Percentiles rank a stretch among this genome's conserved stretches.
Evolutionary conservation across 2,797 vertebrate genomes (phyloP).

Genomic region (Ctenosaura bakeri): DNA sequence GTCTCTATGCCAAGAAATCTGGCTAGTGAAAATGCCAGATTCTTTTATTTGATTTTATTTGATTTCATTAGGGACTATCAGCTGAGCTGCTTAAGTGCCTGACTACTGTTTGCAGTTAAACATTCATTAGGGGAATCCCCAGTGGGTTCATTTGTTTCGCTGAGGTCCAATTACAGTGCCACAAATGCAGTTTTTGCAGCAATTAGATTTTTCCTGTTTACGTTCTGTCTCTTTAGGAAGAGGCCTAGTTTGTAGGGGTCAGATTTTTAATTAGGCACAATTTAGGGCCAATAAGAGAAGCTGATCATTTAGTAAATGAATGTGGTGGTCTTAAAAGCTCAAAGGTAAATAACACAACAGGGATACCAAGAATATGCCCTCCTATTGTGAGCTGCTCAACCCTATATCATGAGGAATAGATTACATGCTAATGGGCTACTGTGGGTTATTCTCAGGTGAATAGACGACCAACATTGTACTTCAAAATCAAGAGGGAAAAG

Average conservation of each 20-base stretch:
- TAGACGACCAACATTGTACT: not conserved
- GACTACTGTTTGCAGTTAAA: constrained; percentile 97
- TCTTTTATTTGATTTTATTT: constrained; percentile 94
- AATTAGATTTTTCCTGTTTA: constrained; percentile 99
- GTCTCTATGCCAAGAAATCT: constrained; percentile 86
- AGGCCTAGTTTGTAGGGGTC: constrained; percentile 89
- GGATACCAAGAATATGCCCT: constrained; percentile 74
- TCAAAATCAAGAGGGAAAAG: not conserved
- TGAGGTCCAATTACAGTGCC: constrained; percentile 94
- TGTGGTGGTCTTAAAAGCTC: constrained; percentile 82
- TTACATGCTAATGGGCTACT: constrained; percentile 76
- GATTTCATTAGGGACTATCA: constrained; percentile 90
- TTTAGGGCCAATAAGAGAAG: constrained; percentile 94
- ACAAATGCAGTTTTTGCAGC: constrained; percentile 89
- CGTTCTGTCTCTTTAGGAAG: constrained; percentile 91
- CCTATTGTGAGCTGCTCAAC: constrained; percentile 71
- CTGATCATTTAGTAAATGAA: constrained; percentile 91
- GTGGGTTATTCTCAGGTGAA: not conserved
- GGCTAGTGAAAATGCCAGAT: constrained; percentile 92
- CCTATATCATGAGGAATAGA: constrained; percentile 68
- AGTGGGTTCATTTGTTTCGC: constrained; percentile 94
- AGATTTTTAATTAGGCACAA: constrained; percentile 93
- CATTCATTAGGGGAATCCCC: constrained; percentile 94
- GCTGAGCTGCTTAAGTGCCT: constrained; percentile 84
- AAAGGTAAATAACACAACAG: constrained; percentile 81